Evolutionary conservation across 2,888 invertebrate species (phyloP), one percentile per base, ranked within the genome.

Genomic region (Caenorhabditis panamensis): DNA sequence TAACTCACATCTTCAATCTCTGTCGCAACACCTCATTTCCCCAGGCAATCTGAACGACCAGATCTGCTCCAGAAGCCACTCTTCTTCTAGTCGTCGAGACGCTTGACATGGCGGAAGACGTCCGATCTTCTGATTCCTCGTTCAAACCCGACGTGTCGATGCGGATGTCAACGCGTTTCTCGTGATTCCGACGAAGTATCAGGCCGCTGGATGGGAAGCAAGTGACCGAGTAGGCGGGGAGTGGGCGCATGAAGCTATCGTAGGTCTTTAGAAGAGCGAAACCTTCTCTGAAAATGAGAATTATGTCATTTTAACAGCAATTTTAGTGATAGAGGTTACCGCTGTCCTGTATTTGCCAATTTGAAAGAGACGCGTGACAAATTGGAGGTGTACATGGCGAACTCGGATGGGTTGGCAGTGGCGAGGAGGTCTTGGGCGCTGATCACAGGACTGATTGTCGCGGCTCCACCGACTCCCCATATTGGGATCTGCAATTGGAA

Each of bases 1-100:
- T n/a, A 44, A 72, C 54, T 61, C 28, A 77, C 77, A 63, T n/a
- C 64, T 64, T 63, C 20, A 77, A n/a, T 37, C 77, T 49, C 16
- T 69, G 62, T 18, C 77, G 47, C 16, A 69, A 13, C 0, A 49
- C 24, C 44, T 77, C 77, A 18, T 69, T 69, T 9, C 69, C 77
- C 77, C 77, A 77, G 6, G 53, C 51, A 2, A 77, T 59, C n/a
- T 64, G 51, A 18, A 77, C 31, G 16, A 64, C 11, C 9, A 22
- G 49, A 53, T 77, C 64, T 0, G 77, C 63, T 20, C 56, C 75
- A 66, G 61, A 26, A 36, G n/a, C n/a, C 0, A 16, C 44, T n/a
- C 61, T 26, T 58, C 68, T 8, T 26, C 62, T 61, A 1, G 54
- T n/a, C n/a, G 58, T 49, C 3, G 61, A 61, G 18, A 26, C 59